Evolutionary conservation across 2,113 vertebrate genomes (phyloP).

Genomic region (Uropsilus gracilis): DNA sequence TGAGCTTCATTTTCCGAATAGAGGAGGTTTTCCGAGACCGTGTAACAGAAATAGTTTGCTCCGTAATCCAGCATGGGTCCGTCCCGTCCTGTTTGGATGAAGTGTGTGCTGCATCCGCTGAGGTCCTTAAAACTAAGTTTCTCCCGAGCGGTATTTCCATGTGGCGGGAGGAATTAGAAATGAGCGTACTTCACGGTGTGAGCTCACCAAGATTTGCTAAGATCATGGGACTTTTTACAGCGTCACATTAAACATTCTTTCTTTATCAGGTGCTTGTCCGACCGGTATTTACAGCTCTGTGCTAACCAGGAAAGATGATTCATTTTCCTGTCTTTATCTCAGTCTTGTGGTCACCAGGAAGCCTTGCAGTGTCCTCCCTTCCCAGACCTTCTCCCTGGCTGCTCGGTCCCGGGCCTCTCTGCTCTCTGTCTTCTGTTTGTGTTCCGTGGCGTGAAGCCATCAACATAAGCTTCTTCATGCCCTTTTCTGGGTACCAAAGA

Average conservation of each 20-base stretch:
- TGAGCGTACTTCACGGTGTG: neutral
- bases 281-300: neutral
- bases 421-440: neutral
- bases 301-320: neutral
- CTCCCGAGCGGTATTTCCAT: conserved; percentile 17
- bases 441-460: neutral
- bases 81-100: neutral
- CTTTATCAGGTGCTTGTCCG: conserved; percentile 7
- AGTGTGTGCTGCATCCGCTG: neutral
- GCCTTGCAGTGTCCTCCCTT: neutral
- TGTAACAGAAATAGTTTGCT: conserved; percentile 27
- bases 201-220: neutral
- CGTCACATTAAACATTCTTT: neutral
- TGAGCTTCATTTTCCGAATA: neutral
- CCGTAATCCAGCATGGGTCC: neutral
- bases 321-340: too few relatives aligned
- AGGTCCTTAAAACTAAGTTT: neutral
- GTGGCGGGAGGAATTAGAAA: conserved; percentile 12
- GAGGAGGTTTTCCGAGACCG: neutral
- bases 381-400: neutral
- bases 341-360: neutral
- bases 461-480: conserved; percentile 15
- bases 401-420: neutral
- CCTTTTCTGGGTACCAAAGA: conserved; percentile 16
- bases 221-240: neutral